Percentiles rank a stretch among this genome's conserved stretches.
Conservation (phyloP, 1,140 invertebrate genomes). For the Micrasema longulum region DNA sequence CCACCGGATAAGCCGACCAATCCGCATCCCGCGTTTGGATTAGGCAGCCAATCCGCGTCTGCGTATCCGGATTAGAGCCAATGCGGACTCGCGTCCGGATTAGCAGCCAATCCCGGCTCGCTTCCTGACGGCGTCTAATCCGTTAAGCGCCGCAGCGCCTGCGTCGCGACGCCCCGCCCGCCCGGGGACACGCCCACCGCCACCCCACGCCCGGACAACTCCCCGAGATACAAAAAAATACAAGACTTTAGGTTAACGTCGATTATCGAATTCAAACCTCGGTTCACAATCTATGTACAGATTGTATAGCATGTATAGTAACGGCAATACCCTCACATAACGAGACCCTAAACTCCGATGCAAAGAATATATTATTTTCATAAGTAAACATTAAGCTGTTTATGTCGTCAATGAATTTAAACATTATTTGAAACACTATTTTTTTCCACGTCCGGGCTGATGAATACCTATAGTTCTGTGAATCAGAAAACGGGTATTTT, state of each 20-base stretch:
- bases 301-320: not conserved
- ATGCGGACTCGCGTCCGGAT: slow-evolving; percentile 21
- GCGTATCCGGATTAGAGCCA: slow-evolving; percentile 3
- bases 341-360: no score
- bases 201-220: slow-evolving; percentile 23
- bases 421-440: no score
- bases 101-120: slow-evolving; percentile 29
- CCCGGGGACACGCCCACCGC: slow-evolving; percentile 29
- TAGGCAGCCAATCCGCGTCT: slow-evolving; percentile 22
- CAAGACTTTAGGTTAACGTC: slow-evolving; percentile 12
- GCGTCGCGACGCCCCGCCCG: slow-evolving; percentile 48
- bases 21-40: not conserved
- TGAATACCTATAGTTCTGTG: no score
- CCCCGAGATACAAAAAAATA: slow-evolving; percentile 16
- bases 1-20: slow-evolving; percentile 38
- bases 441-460: no score
- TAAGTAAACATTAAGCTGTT: no score
- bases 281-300: not conserved
- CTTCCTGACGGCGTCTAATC: slow-evolving; percentile 43
- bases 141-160: slow-evolving; percentile 44
- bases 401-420: no score
- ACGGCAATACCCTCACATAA: no score
- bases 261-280: slow-evolving; percentile 16
- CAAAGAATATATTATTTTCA: no score
- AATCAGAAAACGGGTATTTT: no score